Evolutionary conservation across 2,113 vertebrate genomes (phyloP), one percentile per base, ranked within the genome.

Genomic region (Euleptes europaea): DNA sequence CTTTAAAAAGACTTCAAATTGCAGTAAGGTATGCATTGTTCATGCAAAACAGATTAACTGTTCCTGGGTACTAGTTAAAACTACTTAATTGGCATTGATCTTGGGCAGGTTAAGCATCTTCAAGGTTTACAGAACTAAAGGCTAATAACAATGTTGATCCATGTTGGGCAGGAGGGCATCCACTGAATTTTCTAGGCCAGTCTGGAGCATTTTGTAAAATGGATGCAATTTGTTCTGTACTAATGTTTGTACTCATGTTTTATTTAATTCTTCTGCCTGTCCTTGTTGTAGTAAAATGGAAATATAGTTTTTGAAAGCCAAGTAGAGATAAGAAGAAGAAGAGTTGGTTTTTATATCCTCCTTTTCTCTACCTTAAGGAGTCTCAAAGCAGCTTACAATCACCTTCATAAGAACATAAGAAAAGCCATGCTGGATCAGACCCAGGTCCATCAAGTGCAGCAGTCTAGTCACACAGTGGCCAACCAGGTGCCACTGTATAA

Each of bases 261-360:
- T 84, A n/a, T 85, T 33, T 84, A 84, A 15, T 89, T 83, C 70
- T 17, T 23, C 13, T 89, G 70, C 49, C 2, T 35, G 21, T 71
- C n/a, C 66, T 88, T 84, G 0, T 5, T 78, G 77, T 77, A 79
- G 85, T 85, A 88, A 89, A 21, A 51, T 42, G 47, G 73, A 70
- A 90, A 42, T 86, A 87, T 84, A 87, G 14, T 83, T 83, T 88
- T 60, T 82, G 81, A 87, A 78, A 91, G 88, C 65, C 69, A 47
- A 81, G 21, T 69, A 82, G 31, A 14, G 42, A n/a, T n/a, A n/a
- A n/a, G n/a, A n/a, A n/a, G n/a, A n/a, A 44, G 44, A 44, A 44
- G 44, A 44, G 44, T 9, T 44, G 44, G 44, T 44, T 44, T n/a
- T 44, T 44, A 44, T 44, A 44, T 9, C 44, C 44, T 9, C 4